Conservation (phyloP, 1,140 invertebrate species). For the Physella acuta region DNA sequence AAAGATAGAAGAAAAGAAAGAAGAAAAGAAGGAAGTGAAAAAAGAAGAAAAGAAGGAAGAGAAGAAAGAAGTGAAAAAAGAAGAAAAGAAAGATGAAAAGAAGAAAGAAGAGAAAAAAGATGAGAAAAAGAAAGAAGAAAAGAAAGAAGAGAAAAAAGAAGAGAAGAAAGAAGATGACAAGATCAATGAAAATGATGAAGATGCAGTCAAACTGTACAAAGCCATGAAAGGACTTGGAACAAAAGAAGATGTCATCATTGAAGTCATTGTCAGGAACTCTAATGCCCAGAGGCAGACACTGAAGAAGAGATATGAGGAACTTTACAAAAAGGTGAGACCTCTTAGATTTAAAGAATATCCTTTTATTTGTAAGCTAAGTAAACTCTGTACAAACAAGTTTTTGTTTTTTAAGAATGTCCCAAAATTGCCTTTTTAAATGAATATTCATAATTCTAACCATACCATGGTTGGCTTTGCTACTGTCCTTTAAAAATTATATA, state of each 20-base stretch:
- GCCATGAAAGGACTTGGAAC: slow-evolving; percentile 75
- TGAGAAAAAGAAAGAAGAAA: slow-evolving; percentile 48
- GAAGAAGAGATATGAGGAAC: slow-evolving; percentile 32
- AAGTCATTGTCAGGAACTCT: slow-evolving; percentile 23
- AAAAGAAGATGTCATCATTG: slow-evolving; percentile 40
- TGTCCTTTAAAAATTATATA: too few relatives aligned
- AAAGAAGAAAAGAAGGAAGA: background rate
- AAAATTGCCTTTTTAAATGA: too few relatives aligned
- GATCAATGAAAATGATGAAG: slow-evolving; percentile 54
- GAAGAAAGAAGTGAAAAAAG: background rate
- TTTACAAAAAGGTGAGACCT: slow-evolving; percentile 6
- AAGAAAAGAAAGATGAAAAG: slow-evolving; percentile 27
- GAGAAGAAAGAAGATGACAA: slow-evolving; percentile 30
- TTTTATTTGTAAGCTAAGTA: too few relatives aligned
- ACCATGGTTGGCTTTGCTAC: too few relatives aligned
- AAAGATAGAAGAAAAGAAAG: background rate
- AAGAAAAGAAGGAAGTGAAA: background rate
- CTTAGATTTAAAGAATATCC: too few relatives aligned
- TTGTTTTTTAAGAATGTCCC: too few relatives aligned
- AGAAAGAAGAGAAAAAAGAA: slow-evolving; percentile 27
- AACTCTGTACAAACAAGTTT: too few relatives aligned
- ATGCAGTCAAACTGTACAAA: slow-evolving; percentile 83
- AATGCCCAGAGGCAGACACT: slow-evolving; percentile 33
- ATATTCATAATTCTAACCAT: too few relatives aligned
- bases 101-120: slow-evolving; percentile 45